Percentiles rank a stretch among this genome's conserved stretches.
Conservation (phyloP, 2,797 vertebrate species). For the Calcarius lapponicus region DNA sequence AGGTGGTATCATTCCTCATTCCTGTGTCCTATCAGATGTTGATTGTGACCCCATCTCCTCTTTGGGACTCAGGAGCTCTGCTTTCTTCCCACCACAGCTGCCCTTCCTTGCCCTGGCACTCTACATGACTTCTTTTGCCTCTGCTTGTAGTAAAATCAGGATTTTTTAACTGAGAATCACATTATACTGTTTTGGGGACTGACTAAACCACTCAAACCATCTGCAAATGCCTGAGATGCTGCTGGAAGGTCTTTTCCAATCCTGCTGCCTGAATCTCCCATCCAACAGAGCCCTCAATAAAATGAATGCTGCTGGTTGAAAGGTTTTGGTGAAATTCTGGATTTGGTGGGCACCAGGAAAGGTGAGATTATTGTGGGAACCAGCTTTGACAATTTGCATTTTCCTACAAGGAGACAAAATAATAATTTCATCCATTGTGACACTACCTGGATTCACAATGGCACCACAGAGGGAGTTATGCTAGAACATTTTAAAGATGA, state of each 20-base stretch:
- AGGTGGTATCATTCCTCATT: neutral
- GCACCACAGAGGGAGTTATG: neutral
- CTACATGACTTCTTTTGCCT: neutral
- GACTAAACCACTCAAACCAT: neutral
- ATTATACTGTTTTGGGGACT: neutral
- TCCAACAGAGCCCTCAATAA: neutral
- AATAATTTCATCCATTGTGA: neutral
- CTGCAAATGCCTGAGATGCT: neutral
- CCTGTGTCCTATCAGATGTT: neutral
- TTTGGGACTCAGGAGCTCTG: neutral
- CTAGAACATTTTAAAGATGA: neutral
- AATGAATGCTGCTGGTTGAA: neutral
- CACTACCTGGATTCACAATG: neutral
- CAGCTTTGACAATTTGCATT: neutral
- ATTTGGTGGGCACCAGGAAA: neutral
- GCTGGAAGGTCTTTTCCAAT: neutral
- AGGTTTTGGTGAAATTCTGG: neutral
- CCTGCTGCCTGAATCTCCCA: neutral
- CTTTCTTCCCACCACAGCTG: neutral
- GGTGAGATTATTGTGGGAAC: neutral
- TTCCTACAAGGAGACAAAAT: neutral
- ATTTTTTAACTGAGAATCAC: neutral
- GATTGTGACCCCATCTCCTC: accelerated
- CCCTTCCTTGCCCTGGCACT: neutral
- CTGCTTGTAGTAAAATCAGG: neutral